Percentiles rank a stretch among this genome's conserved stretches.
Conservation (phyloP, 2,113 vertebrate species). For the Varanus salvator region DNA sequence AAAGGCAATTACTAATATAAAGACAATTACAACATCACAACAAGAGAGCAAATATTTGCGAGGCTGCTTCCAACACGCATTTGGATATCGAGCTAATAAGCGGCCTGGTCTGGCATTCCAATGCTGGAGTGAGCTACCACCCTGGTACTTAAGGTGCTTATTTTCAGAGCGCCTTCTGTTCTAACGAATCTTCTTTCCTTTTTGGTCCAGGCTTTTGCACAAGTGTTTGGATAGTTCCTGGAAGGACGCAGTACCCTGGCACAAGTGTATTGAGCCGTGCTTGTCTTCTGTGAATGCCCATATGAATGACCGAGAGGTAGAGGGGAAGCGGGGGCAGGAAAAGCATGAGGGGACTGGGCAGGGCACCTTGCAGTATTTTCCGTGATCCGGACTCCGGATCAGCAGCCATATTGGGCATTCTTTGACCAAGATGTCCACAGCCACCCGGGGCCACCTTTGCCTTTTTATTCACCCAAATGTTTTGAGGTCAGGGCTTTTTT, state of each 20-base stretch:
- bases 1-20: not conserved
- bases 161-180: fast-evolving
- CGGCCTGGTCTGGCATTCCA: not conserved
- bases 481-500: not conserved
- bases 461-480: not conserved
- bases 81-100: not conserved
- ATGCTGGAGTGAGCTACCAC: not conserved
- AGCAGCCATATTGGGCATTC: not conserved
- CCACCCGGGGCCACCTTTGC: not conserved
- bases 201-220: slow-evolving; percentile 82
- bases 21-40: not conserved
- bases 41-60: not conserved
- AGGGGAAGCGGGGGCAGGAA: not conserved
- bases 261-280: slow-evolving; percentile 91
- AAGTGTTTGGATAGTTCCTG: slow-evolving; percentile 85
- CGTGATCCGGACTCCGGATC: too few species aligned
- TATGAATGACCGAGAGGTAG: slow-evolving; percentile 87
- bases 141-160: not conserved
- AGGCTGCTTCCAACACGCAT: not conserved
- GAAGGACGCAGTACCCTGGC: slow-evolving; percentile 89
- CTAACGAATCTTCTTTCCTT: not conserved
- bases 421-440: not conserved
- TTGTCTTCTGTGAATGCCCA: slow-evolving; percentile 84
- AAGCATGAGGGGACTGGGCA: not conserved
- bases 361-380: not conserved